Base-by-base conservation (phyloP, 2,888 invertebrate genomes). In the Ariolimax columbianus region DNA sequence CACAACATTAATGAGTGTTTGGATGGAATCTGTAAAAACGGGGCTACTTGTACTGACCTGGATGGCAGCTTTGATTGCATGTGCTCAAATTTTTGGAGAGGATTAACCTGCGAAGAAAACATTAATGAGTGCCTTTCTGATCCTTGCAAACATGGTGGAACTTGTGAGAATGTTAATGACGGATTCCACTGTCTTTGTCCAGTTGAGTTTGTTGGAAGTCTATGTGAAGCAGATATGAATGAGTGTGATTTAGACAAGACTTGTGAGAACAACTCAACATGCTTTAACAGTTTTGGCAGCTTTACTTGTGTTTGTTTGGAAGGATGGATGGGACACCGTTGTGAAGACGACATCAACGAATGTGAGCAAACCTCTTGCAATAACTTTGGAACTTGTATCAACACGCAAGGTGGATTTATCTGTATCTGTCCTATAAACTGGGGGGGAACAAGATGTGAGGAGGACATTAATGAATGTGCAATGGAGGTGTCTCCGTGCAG, bases 341-440 rank as follows among this genome's bases (percentile, higher is more conserved):
- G 86, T 63, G 78, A 77, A 17, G 83, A 79, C 23, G 80, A 86
- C 40, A 68, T 77, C 19, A 59, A 77, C 40, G 86, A 84, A 23
- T 84, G 81, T 63, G 77, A 47, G 30, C 38, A 3, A 26, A 43
- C 36, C 11, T 33, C 51, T 11, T 83, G 85, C 78, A 30, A 55
- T 26, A 82, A 86, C 26, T n/a, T 47, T 4, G 88, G 85, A 23
- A 88, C 87, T 1, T 91, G 91, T 82, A 38, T 88, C 0, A 89
- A 90, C 77, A 86, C 63, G 59, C 84, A 79, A n/a, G 77, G 80
- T 51, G 84, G 87, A 14, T 90, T 87, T 83, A 14, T 40, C 14
- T 91, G 91, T 83, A 40, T 63, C 36, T 91, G 91, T 84, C 72
- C 75, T 14, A 68, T 59, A 30, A 88, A 88, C 17, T 88, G 84